Evolutionary conservation across 2,797 vertebrate genomes (phyloP).

Genomic region (Petrocephalus schoutedeni): DNA sequence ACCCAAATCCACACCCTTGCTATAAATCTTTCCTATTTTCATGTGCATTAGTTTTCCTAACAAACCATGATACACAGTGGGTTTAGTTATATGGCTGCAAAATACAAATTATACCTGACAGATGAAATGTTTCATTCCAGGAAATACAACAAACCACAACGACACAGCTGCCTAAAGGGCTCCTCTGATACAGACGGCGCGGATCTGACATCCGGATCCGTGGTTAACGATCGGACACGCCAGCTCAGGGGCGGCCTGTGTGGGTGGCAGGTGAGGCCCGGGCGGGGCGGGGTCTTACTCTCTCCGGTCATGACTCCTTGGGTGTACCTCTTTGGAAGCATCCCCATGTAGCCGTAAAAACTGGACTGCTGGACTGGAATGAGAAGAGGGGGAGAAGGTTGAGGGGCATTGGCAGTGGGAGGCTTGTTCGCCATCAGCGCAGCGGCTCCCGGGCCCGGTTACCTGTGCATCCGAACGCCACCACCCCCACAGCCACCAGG

Average conservation of each 20-base stretch:
- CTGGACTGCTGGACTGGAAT: conserved; percentile 97
- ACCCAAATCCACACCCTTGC: background rate
- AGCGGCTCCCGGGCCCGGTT: conserved; percentile 33
- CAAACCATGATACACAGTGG: background rate
- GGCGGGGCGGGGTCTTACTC: conserved; percentile 71
- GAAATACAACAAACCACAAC: background rate
- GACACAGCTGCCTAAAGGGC: background rate
- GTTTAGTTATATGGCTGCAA: background rate
- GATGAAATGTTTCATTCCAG: background rate
- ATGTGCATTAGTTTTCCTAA: background rate
- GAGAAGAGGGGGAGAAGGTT: conserved; percentile 17
- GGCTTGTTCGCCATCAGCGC: background rate
- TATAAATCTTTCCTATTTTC: background rate
- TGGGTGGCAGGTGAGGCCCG: background rate
- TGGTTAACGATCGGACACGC: background rate
- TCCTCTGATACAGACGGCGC: background rate
- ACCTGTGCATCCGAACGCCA: conserved; percentile 98
- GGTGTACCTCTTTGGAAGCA: conserved; percentile 95
- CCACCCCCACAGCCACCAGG: conserved; percentile 84
- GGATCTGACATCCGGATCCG: background rate
- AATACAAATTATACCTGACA: background rate
- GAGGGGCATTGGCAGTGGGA: background rate
- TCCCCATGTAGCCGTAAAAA: conserved; percentile 98
- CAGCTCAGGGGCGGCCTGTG: background rate
- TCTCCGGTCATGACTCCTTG: conserved; percentile 98